phyloP scores from a whole-genome alignment of 2,888 invertebrate genomes.

The Harpalus rufipes region DNA sequence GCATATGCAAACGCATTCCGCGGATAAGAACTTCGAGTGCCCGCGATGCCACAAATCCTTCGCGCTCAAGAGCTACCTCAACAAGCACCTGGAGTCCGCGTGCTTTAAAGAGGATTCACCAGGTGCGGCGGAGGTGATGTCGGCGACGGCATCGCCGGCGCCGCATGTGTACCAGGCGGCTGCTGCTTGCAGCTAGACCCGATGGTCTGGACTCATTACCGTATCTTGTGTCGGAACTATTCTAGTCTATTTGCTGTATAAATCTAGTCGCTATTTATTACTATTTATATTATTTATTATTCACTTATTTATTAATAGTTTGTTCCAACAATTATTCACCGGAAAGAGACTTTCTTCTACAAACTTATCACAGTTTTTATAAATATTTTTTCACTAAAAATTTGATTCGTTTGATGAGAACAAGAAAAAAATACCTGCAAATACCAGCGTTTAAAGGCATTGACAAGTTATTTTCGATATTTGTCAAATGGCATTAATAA shows the following conservation, averaged over 20 bases:
- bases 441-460: too few relatives aligned
- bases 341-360: too few relatives aligned
- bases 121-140: constrained; percentile 68
- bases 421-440: too few relatives aligned
- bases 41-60: constrained; percentile 93
- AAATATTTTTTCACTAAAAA: too few relatives aligned
- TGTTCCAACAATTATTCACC: constrained; percentile 1
- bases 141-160: neutral
- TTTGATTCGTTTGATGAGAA: too few relatives aligned
- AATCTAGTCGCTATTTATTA: constrained; percentile 67
- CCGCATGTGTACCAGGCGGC: constrained; percentile 14
- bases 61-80: constrained; percentile 95
- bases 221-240: constrained; percentile 50
- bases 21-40: constrained; percentile 94
- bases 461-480: too few relatives aligned
- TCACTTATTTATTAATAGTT: constrained; percentile 42
- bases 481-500: too few relatives aligned
- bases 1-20: constrained; percentile 96
- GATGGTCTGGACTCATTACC: neutral
- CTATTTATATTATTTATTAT: constrained; percentile 54
- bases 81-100: constrained; percentile 95
- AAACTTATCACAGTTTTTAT: too few relatives aligned
- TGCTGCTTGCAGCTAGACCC: constrained; percentile 51
- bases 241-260: constrained; percentile 67
- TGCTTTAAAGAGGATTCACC: constrained; percentile 84